Conservation (phyloP, 2,888 invertebrate species). For the Thelaira solivaga region DNA sequence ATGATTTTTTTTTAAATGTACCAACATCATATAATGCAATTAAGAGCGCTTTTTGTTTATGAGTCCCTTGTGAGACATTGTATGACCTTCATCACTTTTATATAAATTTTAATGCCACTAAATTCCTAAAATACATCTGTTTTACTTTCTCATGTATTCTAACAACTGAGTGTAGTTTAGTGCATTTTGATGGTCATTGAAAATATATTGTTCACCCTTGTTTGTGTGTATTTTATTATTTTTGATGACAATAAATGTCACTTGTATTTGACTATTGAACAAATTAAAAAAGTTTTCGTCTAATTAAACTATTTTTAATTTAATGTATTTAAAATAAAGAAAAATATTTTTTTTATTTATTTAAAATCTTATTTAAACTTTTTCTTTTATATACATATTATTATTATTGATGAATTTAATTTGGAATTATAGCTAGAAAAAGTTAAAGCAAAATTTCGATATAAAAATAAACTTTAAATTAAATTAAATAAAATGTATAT, state of each 20-base stretch:
- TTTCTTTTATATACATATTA: too few species aligned
- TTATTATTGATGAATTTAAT: too few species aligned
- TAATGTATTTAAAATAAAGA: neutral
- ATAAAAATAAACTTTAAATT: too few species aligned
- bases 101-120: constrained; percentile 41
- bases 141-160: neutral
- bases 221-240: constrained; percentile 33
- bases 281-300: neutral
- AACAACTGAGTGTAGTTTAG: neutral
- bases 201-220: constrained; percentile 10
- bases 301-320: neutral
- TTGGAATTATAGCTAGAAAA: too few species aligned
- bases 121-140: constrained; percentile 1
- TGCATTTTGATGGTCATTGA: constrained; percentile 29
- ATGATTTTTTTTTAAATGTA: neutral
- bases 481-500: too few species aligned
- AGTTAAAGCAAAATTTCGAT: too few species aligned
- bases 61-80: constrained; percentile 55
- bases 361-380: too few species aligned
- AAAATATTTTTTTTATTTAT: too few species aligned
- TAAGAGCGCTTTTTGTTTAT: constrained; percentile 53
- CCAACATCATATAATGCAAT: constrained; percentile 25
- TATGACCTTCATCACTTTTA: constrained; percentile 41
- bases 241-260: neutral
- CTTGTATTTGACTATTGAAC: neutral